These are phyloP conservation scores for mouse (Mus musculus) DNA, from an alignment of 2,113 vertebrate genomes.

Conservation along the genomic window DNA sequence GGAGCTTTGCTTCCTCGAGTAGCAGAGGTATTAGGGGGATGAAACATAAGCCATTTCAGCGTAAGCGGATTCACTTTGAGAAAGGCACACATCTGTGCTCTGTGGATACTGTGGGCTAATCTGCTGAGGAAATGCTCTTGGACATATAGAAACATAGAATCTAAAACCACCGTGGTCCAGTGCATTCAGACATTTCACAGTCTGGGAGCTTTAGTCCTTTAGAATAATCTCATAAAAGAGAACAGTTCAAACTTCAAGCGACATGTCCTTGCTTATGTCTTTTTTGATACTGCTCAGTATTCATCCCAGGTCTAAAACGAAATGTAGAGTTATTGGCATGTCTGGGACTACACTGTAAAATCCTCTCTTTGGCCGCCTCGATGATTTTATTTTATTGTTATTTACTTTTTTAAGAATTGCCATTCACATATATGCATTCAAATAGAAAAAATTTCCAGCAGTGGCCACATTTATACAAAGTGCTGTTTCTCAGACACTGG, in stretches of 20 bases:
- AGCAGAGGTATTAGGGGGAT: not conserved
- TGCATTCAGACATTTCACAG: not conserved
- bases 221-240: not conserved
- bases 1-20: constrained; percentile 19
- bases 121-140: not conserved
- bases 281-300: not conserved
- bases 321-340: not conserved
- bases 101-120: not conserved
- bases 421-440: not conserved
- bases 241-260: constrained; percentile 12
- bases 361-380: not conserved
- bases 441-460: not conserved
- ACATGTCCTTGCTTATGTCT: not conserved
- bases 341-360: not conserved
- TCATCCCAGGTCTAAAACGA: not conserved
- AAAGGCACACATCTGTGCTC: constrained; percentile 3
- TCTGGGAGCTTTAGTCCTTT: not conserved
- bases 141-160: not conserved
- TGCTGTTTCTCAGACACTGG: not conserved
- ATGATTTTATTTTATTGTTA: not conserved
- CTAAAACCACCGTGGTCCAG: not conserved
- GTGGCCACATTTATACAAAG: not conserved
- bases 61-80: constrained; percentile 5
- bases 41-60: constrained; percentile 15
- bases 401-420: not conserved